Conservation (phyloP, 1,140 invertebrate species). For the Phymorhynchus buccinoides region DNA sequence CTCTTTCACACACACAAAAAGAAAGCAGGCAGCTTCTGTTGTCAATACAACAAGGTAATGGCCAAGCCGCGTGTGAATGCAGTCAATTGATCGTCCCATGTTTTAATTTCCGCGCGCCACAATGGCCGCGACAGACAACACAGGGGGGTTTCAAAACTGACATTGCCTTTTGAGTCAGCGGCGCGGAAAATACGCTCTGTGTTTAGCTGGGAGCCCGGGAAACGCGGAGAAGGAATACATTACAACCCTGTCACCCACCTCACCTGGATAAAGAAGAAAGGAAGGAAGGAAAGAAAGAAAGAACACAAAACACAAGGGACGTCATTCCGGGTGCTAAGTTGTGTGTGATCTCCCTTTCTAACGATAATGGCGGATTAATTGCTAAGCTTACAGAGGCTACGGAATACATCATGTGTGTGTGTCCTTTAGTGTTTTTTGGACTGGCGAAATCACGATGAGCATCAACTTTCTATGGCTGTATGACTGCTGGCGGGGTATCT, state of each 20-base stretch:
- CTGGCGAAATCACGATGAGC: neutral
- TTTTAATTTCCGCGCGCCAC: slow-evolving; percentile 24
- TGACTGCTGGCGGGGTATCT: too few relatives aligned
- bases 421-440: neutral
- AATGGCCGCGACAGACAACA: slow-evolving; percentile 11
- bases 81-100: slow-evolving; percentile 23
- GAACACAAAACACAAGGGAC: neutral
- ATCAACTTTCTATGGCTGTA: neutral
- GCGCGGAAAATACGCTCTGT: slow-evolving; percentile 30
- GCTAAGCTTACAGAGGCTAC: neutral
- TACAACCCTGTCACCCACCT: neutral
- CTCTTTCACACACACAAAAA: too few relatives aligned
- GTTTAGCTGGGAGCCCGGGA: neutral
- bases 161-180: slow-evolving; percentile 18
- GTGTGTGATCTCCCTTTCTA: neutral
- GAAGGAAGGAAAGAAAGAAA: neutral
- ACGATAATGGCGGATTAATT: slow-evolving; percentile 2
- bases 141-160: slow-evolving; percentile 27
- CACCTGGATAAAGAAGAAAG: too few relatives aligned
- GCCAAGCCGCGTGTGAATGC: neutral
- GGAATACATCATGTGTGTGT: neutral
- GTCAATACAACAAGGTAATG: slow-evolving; percentile 34
- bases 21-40: slow-evolving; percentile 4
- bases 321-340: neutral
- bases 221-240: slow-evolving; percentile 22